Percentiles rank a stretch among this genome's conserved stretches.
These are phyloP conservation scores for Heteromurus nitidus DNA, from an alignment of 2,888 invertebrate genomes.

Conservation along the genomic window DNA sequence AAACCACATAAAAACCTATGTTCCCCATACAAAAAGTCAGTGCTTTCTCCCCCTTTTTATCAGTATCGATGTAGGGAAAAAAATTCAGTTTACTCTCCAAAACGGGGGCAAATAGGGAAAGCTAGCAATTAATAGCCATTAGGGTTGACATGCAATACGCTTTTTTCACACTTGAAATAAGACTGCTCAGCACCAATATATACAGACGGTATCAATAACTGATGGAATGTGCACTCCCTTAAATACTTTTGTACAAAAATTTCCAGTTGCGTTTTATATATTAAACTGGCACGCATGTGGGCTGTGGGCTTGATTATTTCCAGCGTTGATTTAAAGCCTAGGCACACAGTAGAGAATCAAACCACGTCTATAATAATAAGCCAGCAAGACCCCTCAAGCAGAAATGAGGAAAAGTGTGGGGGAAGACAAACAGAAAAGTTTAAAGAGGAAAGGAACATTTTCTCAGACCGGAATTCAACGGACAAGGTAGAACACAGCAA, in stretches of 20 bases:
- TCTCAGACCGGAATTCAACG: conserved; percentile 32
- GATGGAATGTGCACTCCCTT: no score
- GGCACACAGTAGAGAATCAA: not conserved
- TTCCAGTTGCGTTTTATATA: no score
- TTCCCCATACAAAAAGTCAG: no score
- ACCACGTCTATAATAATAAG: not conserved
- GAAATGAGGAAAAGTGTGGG: not conserved
- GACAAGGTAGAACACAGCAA: conserved; percentile 34
- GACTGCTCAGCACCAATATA: not conserved
- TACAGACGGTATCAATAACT: not conserved
- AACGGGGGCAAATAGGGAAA: conserved; percentile 12
- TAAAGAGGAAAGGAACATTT: conserved; percentile 22
- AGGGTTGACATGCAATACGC: conserved; percentile 39
- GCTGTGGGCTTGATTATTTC: no score
- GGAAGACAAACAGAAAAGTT: conserved; percentile 24
- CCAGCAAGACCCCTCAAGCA: not conserved
- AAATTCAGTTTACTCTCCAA: conserved; percentile 7
- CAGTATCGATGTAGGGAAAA: not conserved
- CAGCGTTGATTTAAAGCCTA: not conserved
- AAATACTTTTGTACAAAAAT: no score
- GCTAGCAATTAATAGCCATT: conserved; percentile 55
- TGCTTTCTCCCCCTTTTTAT: no score
- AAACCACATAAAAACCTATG: not conserved
- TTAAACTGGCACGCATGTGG: no score
- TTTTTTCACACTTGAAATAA: conserved; percentile 49